Base-by-base conservation (phyloP, 2,797 vertebrate species). In the Mastacembelus armatus region DNA sequence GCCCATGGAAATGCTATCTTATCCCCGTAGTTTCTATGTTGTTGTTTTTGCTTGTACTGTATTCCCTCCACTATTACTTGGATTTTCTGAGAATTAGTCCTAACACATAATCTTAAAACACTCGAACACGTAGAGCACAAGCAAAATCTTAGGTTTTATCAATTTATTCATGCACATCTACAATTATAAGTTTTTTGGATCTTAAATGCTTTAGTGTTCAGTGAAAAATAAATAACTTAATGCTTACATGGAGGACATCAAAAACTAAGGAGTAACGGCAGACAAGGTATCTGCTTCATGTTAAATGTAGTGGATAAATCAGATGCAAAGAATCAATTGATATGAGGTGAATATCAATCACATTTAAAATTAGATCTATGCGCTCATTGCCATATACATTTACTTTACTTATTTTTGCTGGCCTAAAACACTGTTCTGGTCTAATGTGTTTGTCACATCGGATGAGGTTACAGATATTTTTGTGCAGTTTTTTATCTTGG, bases 1-100 rank as follows among this genome's bases (percentile, higher is more conserved):
- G 72, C 74, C n/a, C 33, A 40, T 69, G 57, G 59, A 62, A 63
- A 66, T 57, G 4, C 59, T 65, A 64, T 75, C 50, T 77, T 32
- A 78, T 43, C 55, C 40, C 61, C 71, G 60, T 39, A 40, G 66
- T 32, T 58, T 45, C 24, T 51, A 58, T 14, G n/a, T 77, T 38
- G 61, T 68, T 74, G 47, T 66, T 62, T 63, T 67, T 61, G 63
- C 16, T 68, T 45, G 44, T 10, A 16, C 35, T 57, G 6, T 65
- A 11, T 56, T 1, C 22, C 32, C 4, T 47, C 40, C 10, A 14
- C 21, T 57, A 6, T 40, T 47, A 8, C 56, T 49, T 30, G 2
- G 43, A 60, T 66, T 50, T 65, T 32, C 26, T 6, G 16, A 30
- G 9, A 40, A 18, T 50, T 27, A 3, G 33, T 35, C 11, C 14